Evolutionary conservation across 1,140 invertebrate species (phyloP), one percentile per base, ranked within the genome.

Genomic region (Condylostylus longicornis): DNA sequence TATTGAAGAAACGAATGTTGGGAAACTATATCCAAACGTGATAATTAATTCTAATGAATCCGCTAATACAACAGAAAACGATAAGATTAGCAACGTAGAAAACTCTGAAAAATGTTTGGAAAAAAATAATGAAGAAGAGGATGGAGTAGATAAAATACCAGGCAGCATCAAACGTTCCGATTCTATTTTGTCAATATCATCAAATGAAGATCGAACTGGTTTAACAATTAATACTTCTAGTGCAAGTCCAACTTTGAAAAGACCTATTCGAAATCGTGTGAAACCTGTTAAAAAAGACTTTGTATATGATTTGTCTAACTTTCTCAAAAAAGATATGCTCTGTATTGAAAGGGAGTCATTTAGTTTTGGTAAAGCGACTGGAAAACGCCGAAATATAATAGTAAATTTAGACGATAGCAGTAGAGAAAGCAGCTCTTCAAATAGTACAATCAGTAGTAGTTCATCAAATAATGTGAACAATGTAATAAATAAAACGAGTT

Each of bases 201-300:
- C 33, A 22, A 34, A 8, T 4, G 33, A 34, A 17, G 37, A 21
- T 15, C n/a, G n/a, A n/a, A n/a, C n/a, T n/a, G n/a, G n/a, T n/a
- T n/a, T n/a, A n/a, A n/a, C n/a, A 3, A 12, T 9, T 9, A 4
- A 20, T 37, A 5, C 4, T 5, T 25, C 6, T 18, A 13, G 4
- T 3, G n/a, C n/a, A n/a, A n/a, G n/a, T n/a, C n/a, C n/a, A n/a
- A n/a, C 21, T 2, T 44, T 52, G 14, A 55, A 53, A 25, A 50
- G 75, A 43, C 74, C 75, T 6, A 65, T 70, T 8, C 63, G 75
- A 21, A 77, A 74, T 50, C 68, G 71, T 30, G 64, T 72, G 4
- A 77, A 72, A 54, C 66, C 65, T 2, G 66, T 73, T 38, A 70
- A 72, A 48, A 70, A 73, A 44, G 74, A 78, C 58, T 78, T 77